phyloP scores from a whole-genome alignment of 2,113 vertebrate genomes.

The Pelusios castaneus region DNA sequence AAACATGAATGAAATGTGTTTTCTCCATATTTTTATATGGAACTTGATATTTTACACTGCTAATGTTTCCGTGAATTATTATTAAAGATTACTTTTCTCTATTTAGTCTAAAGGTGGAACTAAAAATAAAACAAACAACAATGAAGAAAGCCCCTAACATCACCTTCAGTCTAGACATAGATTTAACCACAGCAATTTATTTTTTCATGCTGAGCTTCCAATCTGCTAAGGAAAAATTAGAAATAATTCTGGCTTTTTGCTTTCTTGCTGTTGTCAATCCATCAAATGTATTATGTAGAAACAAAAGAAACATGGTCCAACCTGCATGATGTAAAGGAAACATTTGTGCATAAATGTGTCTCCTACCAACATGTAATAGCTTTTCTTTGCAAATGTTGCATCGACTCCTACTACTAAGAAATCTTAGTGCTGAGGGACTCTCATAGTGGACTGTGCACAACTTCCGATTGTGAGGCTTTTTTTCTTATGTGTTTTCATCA shows the following conservation, averaged over 20 bases:
- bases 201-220: neutral
- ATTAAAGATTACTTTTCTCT: neutral
- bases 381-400: neutral
- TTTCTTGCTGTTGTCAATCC: neutral
- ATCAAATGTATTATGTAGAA: neutral
- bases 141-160: neutral
- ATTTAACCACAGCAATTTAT: neutral
- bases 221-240: neutral
- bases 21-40: slow-evolving; percentile 51
- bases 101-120: neutral
- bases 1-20: slow-evolving; percentile 68
- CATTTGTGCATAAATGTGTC: neutral
- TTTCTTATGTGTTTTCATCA: neutral
- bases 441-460: neutral
- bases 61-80: neutral
- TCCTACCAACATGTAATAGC: neutral
- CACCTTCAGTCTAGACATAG: neutral
- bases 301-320: neutral
- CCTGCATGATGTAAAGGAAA: neutral
- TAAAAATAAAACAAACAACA: neutral
- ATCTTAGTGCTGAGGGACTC: neutral
- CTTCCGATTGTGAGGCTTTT: neutral
- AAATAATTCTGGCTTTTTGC: neutral
- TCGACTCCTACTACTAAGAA: neutral
- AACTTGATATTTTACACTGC: slow-evolving; percentile 65